Conservation (phyloP, 2,797 vertebrate species). For the Poeciliopsis gracilis region DNA sequence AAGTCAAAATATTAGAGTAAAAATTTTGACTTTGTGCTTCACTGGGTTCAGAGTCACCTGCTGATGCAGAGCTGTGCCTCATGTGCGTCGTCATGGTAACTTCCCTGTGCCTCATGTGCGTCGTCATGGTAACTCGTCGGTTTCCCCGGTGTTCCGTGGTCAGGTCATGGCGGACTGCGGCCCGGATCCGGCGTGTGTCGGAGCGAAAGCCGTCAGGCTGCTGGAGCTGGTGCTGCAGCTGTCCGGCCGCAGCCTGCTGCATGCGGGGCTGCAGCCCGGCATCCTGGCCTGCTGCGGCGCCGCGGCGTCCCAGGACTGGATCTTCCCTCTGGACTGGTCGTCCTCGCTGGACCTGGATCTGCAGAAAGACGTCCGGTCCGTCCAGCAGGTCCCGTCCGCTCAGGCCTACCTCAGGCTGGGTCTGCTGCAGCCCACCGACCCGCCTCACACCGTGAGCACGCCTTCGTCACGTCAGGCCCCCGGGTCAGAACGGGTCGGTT, state of each 20-base stretch:
- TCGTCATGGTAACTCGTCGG: too few relatives aligned
- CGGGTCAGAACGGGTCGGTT: background rate
- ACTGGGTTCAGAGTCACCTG: too few relatives aligned
- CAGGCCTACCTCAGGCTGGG: slow-evolving; percentile 61
- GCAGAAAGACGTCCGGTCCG: slow-evolving; percentile 51
- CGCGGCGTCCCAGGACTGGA: background rate
- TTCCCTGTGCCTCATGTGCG: too few relatives aligned
- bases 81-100: too few relatives aligned
- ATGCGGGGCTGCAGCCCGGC: slow-evolving; percentile 53
- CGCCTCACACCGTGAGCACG: slow-evolving; percentile 65
- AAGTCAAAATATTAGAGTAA: too few relatives aligned
- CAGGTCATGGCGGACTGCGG: background rate
- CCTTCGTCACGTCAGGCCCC: background rate
- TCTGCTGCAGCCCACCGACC: slow-evolving; percentile 47
- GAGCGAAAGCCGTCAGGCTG: slow-evolving; percentile 15
- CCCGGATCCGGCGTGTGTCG: rapidly evolving
- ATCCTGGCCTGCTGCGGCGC: slow-evolving; percentile 39
- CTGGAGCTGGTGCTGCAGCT: slow-evolving; percentile 64
- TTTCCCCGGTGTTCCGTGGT: background rate
- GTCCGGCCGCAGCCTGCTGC: slow-evolving; percentile 66
- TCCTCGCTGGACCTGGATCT: slow-evolving; percentile 66
- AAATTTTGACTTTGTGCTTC: too few relatives aligned
- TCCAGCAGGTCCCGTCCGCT: slow-evolving; percentile 48
- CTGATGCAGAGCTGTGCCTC: too few relatives aligned
- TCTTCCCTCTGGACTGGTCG: slow-evolving; percentile 65